Evolutionary conservation across 2,113 vertebrate species (phyloP).

Genomic region (Struthidea cinerea): DNA sequence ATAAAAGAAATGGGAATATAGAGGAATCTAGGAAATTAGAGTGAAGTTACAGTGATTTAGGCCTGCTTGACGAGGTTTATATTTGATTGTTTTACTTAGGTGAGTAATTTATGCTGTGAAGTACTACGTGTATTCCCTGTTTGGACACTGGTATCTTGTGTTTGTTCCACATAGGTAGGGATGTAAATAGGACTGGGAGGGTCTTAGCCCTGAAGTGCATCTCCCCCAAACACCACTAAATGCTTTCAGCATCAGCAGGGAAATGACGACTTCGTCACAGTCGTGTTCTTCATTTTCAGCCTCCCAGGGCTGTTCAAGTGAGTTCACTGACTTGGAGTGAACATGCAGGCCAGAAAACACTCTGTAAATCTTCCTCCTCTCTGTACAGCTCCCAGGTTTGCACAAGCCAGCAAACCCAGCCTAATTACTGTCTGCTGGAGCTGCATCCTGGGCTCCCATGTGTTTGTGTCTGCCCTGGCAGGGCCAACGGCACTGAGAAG

Average conservation of each 20-base stretch:
- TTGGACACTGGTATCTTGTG: neutral
- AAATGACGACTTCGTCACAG: accelerated
- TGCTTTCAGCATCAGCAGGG: neutral
- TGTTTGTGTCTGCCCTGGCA: neutral
- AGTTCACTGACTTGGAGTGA: neutral
- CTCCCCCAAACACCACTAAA: neutral
- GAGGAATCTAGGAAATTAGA: neutral
- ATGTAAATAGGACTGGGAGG: neutral
- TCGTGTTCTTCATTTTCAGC: neutral
- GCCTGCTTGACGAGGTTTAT: neutral
- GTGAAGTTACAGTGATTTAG: accelerated
- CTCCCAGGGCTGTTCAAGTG: neutral
- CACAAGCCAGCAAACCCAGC: neutral
- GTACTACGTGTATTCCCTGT: accelerated
- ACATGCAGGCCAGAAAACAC: neutral
- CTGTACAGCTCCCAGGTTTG: neutral
- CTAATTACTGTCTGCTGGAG: neutral
- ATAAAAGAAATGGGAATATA: neutral
- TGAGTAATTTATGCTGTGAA: neutral
- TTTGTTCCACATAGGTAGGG: accelerated
- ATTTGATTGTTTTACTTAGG: neutral
- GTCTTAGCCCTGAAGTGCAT: neutral
- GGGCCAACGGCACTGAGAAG: neutral
- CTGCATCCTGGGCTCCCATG: accelerated
- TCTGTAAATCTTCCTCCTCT: neutral